Percentiles rank a stretch among this genome's conserved stretches.
phyloP scores from a whole-genome alignment of 2,113 vertebrate genomes.

The Entelurus aequoreus region DNA sequence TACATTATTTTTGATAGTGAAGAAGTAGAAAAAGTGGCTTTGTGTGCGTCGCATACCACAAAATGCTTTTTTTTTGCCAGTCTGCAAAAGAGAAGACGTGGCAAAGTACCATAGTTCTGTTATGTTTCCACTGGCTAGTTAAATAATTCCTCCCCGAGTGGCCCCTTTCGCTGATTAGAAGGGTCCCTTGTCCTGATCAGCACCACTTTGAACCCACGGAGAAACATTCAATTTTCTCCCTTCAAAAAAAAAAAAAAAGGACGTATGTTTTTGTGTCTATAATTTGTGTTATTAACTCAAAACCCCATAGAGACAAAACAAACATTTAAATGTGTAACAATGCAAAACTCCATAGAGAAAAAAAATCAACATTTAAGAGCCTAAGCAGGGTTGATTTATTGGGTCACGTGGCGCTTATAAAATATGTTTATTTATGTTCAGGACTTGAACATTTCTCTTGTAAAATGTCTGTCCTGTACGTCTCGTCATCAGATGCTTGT shows the following conservation, averaged over 20 bases:
- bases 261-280: background rate
- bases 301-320: too few species aligned
- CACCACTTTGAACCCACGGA: background rate
- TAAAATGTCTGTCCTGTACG: conserved; percentile 50
- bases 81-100: background rate
- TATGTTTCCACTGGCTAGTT: background rate
- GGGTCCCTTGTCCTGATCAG: conserved; percentile 24
- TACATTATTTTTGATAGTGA: background rate
- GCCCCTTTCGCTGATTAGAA: conserved; percentile 33
- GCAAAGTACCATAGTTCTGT: background rate
- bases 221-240: background rate
- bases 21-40: background rate
- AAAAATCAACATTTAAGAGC: conserved; percentile 20
- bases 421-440: conserved; percentile 10
- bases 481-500: conserved; percentile 44
- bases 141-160: conserved; percentile 21
- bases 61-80: background rate
- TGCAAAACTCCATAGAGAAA: background rate
- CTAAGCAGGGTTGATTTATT: conserved; percentile 30
- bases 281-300: background rate
- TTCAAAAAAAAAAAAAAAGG: background rate
- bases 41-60: background rate
- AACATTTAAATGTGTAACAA: background rate
- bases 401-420: conserved; percentile 5
- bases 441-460: conserved; percentile 51